Base-by-base conservation (phyloP, 2,797 vertebrate genomes). In the Scolopax rusticola region DNA sequence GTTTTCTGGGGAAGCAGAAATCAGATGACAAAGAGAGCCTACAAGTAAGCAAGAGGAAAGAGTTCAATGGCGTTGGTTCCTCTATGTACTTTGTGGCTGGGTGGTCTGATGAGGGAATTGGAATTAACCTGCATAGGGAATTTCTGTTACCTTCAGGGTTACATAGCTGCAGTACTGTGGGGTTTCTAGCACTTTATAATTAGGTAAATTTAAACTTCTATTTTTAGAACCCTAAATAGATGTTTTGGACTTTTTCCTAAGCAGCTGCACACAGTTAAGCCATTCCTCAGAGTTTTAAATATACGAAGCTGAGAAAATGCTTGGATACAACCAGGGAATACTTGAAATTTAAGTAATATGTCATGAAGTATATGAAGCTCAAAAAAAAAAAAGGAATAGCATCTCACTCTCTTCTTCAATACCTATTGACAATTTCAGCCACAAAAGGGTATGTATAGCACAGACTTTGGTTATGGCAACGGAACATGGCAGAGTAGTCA, bases 331-430 rank as follows among this genome's bases (percentile, higher is more conserved):
- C 47, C 57, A 94, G 87, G 64, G 71, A 65, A 74, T 68, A 79
- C 30, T 93, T 94, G 47, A 97, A 97, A 97, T 96, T 81, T 97
- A 98, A 97, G 96, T 97, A 96, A 91, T 64, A 88, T 60, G 32
- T 78, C 64, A 83, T 81, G 87, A 81, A 96, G 23, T 59, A 63
- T 59, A 70, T 54, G 60, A 76, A 90, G 20, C 75, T 95, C 77
- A 87, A 87, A 81, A 71, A 87, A 87, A 81, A 71, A 67, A 40
- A 19, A 95, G 94, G 54, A 97, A 94, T 90, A 97, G 95, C 71
- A 97, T 41, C 84, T 96, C 78, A 87, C 71, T 84, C 14, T 84
- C 84, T 95, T 95, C 80, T 97, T 84, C 65, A 93, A 86, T 86
- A 83, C 47, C 18, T 51, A 61, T 19, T 88, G 59, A 60, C 64